Conservation (phyloP, 2,113 vertebrate species). For the Dipodomys merriami region DNA sequence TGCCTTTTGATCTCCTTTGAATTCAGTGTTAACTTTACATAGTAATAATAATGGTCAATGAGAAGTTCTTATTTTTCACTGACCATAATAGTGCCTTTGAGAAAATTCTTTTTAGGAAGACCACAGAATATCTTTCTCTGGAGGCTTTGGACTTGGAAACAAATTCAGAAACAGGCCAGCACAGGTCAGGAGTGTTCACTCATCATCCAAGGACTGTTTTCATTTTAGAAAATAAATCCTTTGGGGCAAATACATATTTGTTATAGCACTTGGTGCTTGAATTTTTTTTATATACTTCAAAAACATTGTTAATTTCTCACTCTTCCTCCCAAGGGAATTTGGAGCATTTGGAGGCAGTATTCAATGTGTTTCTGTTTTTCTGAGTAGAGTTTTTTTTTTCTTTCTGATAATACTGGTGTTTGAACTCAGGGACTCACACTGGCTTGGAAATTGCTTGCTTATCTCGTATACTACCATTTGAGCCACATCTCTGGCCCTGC, state of each 20-base stretch:
- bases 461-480: no score
- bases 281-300: conserved; percentile 24
- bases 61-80: conserved; percentile 41
- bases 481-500: no score
- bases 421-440: no score
- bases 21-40: background rate
- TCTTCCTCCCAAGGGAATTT: conserved; percentile 29
- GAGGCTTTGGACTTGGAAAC: conserved; percentile 58
- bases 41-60: background rate
- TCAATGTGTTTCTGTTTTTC: conserved; percentile 23
- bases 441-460: no score
- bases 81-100: conserved; percentile 35
- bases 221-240: conserved; percentile 64
- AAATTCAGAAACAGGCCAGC: conserved; percentile 56
- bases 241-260: conserved; percentile 43
- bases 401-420: no score
- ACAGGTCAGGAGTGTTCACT: conserved; percentile 1
- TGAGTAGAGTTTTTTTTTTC: no score
- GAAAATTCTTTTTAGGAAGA: conserved; percentile 55
- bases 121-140: conserved; percentile 47
- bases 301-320: conserved; percentile 55
- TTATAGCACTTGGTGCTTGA: conserved; percentile 40
- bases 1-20: background rate
- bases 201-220: conserved; percentile 45
- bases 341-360: conserved; percentile 23